Evolutionary conservation across 2,888 invertebrate genomes (phyloP).

Genomic region (Himalopsyche japonica): DNA sequence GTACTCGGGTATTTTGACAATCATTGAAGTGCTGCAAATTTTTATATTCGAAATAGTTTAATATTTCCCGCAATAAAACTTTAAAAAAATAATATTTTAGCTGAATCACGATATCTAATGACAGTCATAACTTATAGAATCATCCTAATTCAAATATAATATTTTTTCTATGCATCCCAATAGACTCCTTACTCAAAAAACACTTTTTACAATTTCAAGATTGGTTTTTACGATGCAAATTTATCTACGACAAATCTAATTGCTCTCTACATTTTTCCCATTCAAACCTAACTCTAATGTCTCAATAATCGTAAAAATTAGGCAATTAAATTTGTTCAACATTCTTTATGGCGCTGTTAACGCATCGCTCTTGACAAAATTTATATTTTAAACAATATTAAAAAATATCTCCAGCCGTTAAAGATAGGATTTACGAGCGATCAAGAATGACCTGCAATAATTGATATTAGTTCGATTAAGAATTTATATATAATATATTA

Average conservation of each 20-base stretch:
- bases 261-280: slow-evolving; percentile 1
- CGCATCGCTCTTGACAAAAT: neutral
- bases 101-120: too few relatives aligned
- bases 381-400: neutral
- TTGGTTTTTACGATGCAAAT: neutral
- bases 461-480: neutral
- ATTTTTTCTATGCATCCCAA: neutral
- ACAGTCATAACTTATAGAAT: too few relatives aligned
- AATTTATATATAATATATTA: neutral
- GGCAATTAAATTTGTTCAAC: slow-evolving; percentile 33
- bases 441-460: neutral
- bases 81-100: too few relatives aligned
- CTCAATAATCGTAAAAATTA: slow-evolving; percentile 36
- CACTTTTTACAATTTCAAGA: neutral
- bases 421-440: neutral
- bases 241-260: neutral
- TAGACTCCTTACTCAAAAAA: neutral
- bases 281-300: slow-evolving; percentile 36
- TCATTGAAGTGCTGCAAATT: too few relatives aligned
- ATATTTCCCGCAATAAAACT: too few relatives aligned
- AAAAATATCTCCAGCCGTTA: neutral
- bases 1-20: too few relatives aligned
- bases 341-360: slow-evolving; percentile 19
- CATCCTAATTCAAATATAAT: neutral
- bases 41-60: too few relatives aligned